phyloP scores from a whole-genome alignment of 2,797 vertebrate species.

The Phrynocephalus forsythii region DNA sequence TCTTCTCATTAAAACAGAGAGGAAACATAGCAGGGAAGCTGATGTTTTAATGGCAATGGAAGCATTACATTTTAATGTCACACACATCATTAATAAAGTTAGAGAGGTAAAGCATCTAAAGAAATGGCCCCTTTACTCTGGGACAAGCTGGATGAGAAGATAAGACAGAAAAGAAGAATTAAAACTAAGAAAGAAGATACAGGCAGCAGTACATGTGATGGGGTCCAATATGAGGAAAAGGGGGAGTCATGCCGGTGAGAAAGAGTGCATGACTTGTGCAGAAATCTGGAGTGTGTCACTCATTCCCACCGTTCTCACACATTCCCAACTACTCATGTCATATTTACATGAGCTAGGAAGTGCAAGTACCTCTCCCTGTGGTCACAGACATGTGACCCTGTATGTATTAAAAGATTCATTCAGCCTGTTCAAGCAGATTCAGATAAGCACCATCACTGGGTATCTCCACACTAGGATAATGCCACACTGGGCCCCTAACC shows the following conservation, averaged over 20 bases:
- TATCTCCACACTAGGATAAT: not conserved
- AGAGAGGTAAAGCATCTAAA: slow-evolving; percentile 1
- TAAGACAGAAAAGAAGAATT: not conserved
- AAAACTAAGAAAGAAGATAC: slow-evolving; percentile 4
- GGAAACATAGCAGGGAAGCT: not conserved
- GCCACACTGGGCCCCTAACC: too few species aligned
- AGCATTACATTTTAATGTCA: slow-evolving; percentile 25
- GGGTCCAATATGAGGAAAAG: too few species aligned
- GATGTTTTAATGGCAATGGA: slow-evolving; percentile 25
- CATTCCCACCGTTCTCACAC: not conserved
- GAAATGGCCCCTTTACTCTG: slow-evolving; percentile 6
- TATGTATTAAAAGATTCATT: not conserved
- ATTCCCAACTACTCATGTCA: not conserved
- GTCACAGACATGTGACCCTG: not conserved
- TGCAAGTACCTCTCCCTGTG: not conserved
- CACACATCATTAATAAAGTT: slow-evolving; percentile 9
- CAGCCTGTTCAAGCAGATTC: not conserved
- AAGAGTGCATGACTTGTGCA: not conserved
- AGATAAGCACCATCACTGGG: not conserved
- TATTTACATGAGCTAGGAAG: not conserved
- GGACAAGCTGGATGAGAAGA: slow-evolving; percentile 5
- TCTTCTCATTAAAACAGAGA: slow-evolving; percentile 9
- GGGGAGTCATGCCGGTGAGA: not conserved
- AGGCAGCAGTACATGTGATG: not conserved
- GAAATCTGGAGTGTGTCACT: not conserved